These are phyloP conservation scores for Catostomus latipinnis DNA, from an alignment of 2,797 vertebrate species.

Conservation along the genomic window DNA sequence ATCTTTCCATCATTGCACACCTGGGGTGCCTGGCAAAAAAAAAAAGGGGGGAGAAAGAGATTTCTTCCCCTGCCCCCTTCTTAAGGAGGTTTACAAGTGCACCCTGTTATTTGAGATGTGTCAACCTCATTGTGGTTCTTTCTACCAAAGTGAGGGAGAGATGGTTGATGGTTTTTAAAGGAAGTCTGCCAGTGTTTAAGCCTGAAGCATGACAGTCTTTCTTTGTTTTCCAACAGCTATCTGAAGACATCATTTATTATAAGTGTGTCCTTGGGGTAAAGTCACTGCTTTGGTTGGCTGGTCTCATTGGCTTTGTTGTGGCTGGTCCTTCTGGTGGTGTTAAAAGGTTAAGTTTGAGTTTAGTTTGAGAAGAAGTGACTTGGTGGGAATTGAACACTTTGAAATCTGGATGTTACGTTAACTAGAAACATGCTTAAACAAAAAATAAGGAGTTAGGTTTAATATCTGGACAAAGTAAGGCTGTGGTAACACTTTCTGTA, in stretches of 20 bases:
- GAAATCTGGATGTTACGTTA: neutral
- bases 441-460: neutral
- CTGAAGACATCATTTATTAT: slow-evolving; percentile 53
- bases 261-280: slow-evolving; percentile 50
- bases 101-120: slow-evolving; percentile 57
- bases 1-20: neutral
- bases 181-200: slow-evolving; percentile 55
- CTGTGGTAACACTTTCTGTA: neutral
- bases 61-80: neutral
- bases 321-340: slow-evolving; percentile 29
- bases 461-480: neutral
- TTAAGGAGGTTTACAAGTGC: slow-evolving; percentile 43
- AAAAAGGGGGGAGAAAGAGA: too few relatives aligned
- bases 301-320: slow-evolving; percentile 57
- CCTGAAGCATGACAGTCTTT: slow-evolving; percentile 23
- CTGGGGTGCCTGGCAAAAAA: slow-evolving; percentile 27
- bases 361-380: slow-evolving; percentile 10
- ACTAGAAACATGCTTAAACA: neutral
- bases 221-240: slow-evolving; percentile 36
- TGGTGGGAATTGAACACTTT: neutral
- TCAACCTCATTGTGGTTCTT: slow-evolving; percentile 45
- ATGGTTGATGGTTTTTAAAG: slow-evolving; percentile 36
- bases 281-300: slow-evolving; percentile 18
- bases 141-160: slow-evolving; percentile 27
- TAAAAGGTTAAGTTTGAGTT: slow-evolving; percentile 8